Conservation (phyloP, 1,140 invertebrate genomes). For the Ceratosolen fusciceps region DNA sequence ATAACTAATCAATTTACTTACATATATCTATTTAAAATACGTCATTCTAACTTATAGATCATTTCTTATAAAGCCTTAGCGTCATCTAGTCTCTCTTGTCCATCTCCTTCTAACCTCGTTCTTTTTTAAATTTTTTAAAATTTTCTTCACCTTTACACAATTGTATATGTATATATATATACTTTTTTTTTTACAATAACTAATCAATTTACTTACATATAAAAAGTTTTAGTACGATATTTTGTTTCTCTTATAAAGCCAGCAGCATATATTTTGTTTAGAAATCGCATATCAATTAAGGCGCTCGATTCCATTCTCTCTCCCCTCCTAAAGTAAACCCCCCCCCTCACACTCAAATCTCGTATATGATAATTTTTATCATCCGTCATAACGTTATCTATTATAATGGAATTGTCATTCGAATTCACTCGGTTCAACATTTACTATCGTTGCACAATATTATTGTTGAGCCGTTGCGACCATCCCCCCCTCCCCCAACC, state of each 20-base stretch:
- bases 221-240: conserved; percentile 25
- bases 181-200: too few species aligned
- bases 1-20: too few species aligned
- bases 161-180: conserved; percentile 23
- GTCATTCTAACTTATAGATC: conserved; percentile 26
- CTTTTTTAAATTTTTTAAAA: conserved; percentile 6
- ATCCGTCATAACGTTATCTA: background rate
- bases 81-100: conserved; percentile 28
- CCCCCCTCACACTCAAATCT: conserved; percentile 1
- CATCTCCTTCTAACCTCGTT: background rate
- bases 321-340: background rate
- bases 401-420: conserved; percentile 16
- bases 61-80: conserved; percentile 42
- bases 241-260: conserved; percentile 38
- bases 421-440: conserved; percentile 14
- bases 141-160: background rate
- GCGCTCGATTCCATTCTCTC: conserved; percentile 20
- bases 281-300: conserved; percentile 25
- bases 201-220: conserved; percentile 17
- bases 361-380: conserved; percentile 6
- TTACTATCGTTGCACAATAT: conserved; percentile 7
- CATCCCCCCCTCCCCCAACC: background rate
- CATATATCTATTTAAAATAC: conserved; percentile 7
- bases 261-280: background rate
- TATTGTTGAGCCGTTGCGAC: too few species aligned